Conservation (phyloP, 2,888 invertebrate genomes). For the Chaitophorus viminalis region DNA sequence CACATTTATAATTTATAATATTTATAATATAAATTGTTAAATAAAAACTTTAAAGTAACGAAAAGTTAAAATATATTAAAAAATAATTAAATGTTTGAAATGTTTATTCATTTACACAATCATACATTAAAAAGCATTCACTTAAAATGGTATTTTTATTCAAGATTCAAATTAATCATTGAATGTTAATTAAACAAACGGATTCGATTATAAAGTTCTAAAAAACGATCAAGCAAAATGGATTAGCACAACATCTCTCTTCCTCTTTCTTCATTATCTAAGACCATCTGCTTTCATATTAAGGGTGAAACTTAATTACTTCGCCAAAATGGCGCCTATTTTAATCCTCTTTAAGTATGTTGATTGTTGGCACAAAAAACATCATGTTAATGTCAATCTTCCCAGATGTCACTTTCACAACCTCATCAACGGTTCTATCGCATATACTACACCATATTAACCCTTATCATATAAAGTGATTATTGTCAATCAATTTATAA, state of each 20-base stretch:
- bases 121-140: no score
- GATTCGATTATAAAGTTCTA: slow-evolving; percentile 15
- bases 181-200: slow-evolving; percentile 21
- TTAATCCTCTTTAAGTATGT: slow-evolving; percentile 13
- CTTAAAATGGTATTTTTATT: not conserved
- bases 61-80: no score
- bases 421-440: not conserved
- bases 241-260: slow-evolving; percentile 5
- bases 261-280: not conserved
- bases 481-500: not conserved
- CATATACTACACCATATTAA: not conserved
- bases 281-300: slow-evolving; percentile 8
- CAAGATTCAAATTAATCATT: not conserved
- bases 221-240: slow-evolving; percentile 22
- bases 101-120: not conserved
- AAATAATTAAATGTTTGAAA: not conserved
- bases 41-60: no score
- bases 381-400: not conserved
- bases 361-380: not conserved
- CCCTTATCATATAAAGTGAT: not conserved
- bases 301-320: slow-evolving; percentile 28
- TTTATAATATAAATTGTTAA: no score
- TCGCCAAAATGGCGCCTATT: not conserved
- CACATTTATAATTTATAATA: no score
- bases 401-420: not conserved